These are phyloP conservation scores for Danio choprae DNA, from an alignment of 2,797 vertebrate genomes.

Conservation along the genomic window DNA sequence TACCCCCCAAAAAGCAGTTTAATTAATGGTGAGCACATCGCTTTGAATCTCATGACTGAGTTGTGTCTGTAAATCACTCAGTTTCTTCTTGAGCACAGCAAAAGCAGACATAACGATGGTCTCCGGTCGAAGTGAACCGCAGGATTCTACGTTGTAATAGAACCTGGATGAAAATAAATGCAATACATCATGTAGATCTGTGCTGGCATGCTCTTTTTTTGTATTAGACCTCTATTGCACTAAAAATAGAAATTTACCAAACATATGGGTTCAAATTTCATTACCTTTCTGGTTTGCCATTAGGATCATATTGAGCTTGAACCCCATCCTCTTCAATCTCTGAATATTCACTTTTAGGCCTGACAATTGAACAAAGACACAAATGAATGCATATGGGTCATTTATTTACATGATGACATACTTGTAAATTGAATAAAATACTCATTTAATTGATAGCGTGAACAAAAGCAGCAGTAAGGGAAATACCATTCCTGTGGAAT, in stretches of 20 bases:
- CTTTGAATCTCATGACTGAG: conserved; percentile 98
- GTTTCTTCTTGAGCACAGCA: conserved; percentile 94
- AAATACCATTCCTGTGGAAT: conserved; percentile 94
- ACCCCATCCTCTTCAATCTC: conserved; percentile 96
- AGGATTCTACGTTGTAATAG: conserved; percentile 97
- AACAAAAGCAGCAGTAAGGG: neutral
- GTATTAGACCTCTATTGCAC: neutral
- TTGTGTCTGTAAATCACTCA: conserved; percentile 97
- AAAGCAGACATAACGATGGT: conserved; percentile 95
- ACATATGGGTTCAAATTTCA: conserved; percentile 21
- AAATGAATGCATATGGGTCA: neutral
- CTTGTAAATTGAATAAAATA: too few relatives aligned
- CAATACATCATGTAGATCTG: neutral
- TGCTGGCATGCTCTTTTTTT: neutral
- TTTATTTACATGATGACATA: too few relatives aligned
- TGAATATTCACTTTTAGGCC: conserved; percentile 98
- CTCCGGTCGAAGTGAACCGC: conserved; percentile 93
- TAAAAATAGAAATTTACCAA: too few relatives aligned
- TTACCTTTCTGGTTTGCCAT: conserved; percentile 95
- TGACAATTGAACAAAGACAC: conserved; percentile 58
- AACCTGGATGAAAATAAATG: conserved; percentile 79
- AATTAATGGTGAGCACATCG: conserved; percentile 98
- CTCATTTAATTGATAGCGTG: neutral
- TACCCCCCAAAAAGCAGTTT: conserved; percentile 43
- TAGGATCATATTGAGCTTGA: conserved; percentile 93